Evolutionary conservation across 1,140 invertebrate species (phyloP), one percentile per base, ranked within the genome.

Genomic region (Spodoptera frugiperda): DNA sequence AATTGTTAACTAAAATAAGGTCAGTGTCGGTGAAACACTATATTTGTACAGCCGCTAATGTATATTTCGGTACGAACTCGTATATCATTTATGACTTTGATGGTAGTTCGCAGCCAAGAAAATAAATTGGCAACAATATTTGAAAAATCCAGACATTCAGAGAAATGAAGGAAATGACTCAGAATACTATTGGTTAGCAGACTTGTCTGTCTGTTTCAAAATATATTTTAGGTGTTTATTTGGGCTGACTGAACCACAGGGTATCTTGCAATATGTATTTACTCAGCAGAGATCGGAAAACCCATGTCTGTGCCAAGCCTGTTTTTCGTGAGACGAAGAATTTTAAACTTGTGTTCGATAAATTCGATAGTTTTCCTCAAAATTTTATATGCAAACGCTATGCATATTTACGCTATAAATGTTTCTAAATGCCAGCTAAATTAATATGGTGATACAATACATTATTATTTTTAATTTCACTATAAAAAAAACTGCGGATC

Each of bases 71-170:
- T 21, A 15, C 8, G 30, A 65, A 15, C 14, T 68, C 65, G 25
- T 68, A 51, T n/a, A 53, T 68, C 65, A 53, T 51, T 68, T 68
- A 33, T 68, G 48, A 51, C 48, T 68, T 30, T 33, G 49, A 49
- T 67, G 44, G 44, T 19, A 67, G 21, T 67, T 67, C 12, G 63
- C 44, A 65, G 61, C 49, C 65, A 68, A 68, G 49, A 51, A 68
- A n/a, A 68, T 53, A 30, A 68, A 53, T 68, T 51, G 49, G 65
- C 48, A 68, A 12, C 65, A 68, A 53, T 49, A 67, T 67, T 67
- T 25, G 14, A 15, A 67, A 67, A 67, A 48, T 48, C 44, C 44
- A 15, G 14, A 44, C 59, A 63, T 63, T 63, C 8, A 63, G 33
- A 39, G 59, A 63, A 63, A 63, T 44, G 15, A 44, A 63, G 59